Evolutionary conservation across 2,113 vertebrate genomes (phyloP).

Genomic region (Balaenoptera acutorostrata): DNA sequence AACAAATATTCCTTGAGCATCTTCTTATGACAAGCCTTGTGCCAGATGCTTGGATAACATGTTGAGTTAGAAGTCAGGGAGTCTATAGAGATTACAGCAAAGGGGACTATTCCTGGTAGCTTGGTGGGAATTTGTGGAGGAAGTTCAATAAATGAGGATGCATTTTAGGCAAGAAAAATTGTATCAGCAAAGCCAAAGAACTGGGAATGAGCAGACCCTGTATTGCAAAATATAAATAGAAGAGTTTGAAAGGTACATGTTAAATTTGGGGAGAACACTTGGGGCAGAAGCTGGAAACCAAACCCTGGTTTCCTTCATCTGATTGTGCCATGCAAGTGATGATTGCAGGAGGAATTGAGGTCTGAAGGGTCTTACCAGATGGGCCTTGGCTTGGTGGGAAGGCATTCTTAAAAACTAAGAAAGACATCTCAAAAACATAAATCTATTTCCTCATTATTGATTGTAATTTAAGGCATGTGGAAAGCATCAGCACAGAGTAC

Average conservation of each 20-base stretch:
- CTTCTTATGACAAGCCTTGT: neutral
- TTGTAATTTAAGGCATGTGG: neutral
- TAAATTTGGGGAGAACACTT: neutral
- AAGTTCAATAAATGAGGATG: neutral
- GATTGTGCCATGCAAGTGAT: neutral
- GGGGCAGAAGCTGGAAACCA: too few relatives aligned
- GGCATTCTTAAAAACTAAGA: neutral
- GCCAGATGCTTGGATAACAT: neutral
- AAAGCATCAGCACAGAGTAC: neutral
- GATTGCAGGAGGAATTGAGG: neutral
- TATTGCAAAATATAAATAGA: neutral
- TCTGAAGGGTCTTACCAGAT: neutral
- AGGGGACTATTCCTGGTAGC: neutral
- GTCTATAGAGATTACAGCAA: neutral
- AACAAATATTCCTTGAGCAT: neutral
- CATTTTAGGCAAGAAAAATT: neutral
- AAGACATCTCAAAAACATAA: neutral
- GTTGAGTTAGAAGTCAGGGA: neutral
- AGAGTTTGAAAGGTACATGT: neutral
- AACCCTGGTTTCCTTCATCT: neutral
- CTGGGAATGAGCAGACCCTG: neutral
- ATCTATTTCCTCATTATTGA: neutral
- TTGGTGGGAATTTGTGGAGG: neutral
- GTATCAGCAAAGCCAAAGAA: neutral
- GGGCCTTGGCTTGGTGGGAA: neutral